phyloP scores from a whole-genome alignment of 2,888 invertebrate genomes.

The Drosophila borealis region DNA sequence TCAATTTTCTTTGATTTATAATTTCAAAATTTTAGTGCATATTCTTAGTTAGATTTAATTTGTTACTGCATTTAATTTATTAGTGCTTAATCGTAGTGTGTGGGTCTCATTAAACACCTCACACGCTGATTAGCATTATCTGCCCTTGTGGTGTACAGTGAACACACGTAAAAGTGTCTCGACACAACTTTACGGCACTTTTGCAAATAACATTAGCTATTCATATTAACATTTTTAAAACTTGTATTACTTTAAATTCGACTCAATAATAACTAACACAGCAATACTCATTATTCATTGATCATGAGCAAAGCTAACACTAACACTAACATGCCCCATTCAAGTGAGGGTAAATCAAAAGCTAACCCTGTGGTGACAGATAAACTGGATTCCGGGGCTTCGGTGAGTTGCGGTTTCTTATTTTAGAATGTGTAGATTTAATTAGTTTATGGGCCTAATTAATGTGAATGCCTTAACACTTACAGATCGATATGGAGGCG shows the following conservation, averaged over 20 bases:
- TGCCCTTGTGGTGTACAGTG: too few species aligned
- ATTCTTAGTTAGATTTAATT: neutral
- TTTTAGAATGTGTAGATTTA: constrained; percentile 26
- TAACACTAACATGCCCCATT: constrained; percentile 31
- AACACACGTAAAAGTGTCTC: too few species aligned
- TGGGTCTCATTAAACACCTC: too few species aligned
- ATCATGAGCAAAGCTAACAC: constrained; percentile 57
- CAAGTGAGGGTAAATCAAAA: constrained; percentile 51
- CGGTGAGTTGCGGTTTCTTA: constrained; percentile 69
- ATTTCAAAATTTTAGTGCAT: too few species aligned
- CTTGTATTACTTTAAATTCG: neutral
- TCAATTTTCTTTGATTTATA: too few species aligned
- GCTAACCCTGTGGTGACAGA: constrained; percentile 59
- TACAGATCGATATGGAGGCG: constrained; percentile 89
- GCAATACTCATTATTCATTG: constrained; percentile 2
- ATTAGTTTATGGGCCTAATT: constrained; percentile 5
- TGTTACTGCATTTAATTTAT: neutral
- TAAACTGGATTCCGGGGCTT: constrained; percentile 80
- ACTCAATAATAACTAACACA: constrained; percentile 15
- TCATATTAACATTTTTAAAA: neutral
- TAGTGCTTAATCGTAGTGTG: too few species aligned
- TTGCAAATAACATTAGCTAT: neutral
- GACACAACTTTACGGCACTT: neutral
- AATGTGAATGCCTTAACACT: constrained; percentile 5
- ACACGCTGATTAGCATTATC: constrained; percentile 32